Percentiles rank a stretch among this genome's conserved stretches.
These are phyloP conservation scores for Hirtodrosophila confusa DNA, from an alignment of 2,888 invertebrate genomes.

Conservation along the genomic window DNA sequence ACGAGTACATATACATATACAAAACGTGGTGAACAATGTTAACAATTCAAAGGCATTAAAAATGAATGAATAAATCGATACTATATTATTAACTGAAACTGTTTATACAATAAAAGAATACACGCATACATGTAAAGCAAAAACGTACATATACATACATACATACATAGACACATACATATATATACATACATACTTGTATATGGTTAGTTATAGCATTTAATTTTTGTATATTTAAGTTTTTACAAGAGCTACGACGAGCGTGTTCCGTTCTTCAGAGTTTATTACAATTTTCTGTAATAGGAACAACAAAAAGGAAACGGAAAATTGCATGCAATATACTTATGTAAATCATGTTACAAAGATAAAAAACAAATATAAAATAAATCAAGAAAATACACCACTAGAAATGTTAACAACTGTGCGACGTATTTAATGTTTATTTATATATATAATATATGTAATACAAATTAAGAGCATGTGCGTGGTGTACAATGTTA, in stretches of 20 bases:
- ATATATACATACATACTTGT: constrained; percentile 45
- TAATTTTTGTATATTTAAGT: constrained; percentile 76
- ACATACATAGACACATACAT: constrained; percentile 33
- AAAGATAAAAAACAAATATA: constrained; percentile 17
- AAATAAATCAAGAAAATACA: constrained; percentile 40
- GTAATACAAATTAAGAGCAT: constrained; percentile 51
- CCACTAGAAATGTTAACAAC: constrained; percentile 45
- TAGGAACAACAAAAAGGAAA: constrained; percentile 35
- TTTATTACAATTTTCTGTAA: constrained; percentile 47
- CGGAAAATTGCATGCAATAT: constrained; percentile 50
- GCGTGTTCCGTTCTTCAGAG: constrained; percentile 55
- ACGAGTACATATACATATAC: constrained; percentile 59
- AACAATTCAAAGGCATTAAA: constrained; percentile 76
- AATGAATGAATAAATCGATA: constrained; percentile 63
- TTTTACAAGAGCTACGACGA: constrained; percentile 63
- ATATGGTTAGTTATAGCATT: constrained; percentile 74
- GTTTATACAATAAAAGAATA: constrained; percentile 60
- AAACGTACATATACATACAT: constrained; percentile 7
- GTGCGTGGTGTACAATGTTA: constrained; percentile 55
- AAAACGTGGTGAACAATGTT: constrained; percentile 78
- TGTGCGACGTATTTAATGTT: constrained; percentile 64
- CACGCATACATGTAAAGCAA: constrained; percentile 45
- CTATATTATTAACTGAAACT: constrained; percentile 66
- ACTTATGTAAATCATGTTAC: constrained; percentile 49
- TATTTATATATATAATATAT: constrained; percentile 53